Evolutionary conservation across 2,113 vertebrate genomes (phyloP).

Genomic region (Parus major): DNA sequence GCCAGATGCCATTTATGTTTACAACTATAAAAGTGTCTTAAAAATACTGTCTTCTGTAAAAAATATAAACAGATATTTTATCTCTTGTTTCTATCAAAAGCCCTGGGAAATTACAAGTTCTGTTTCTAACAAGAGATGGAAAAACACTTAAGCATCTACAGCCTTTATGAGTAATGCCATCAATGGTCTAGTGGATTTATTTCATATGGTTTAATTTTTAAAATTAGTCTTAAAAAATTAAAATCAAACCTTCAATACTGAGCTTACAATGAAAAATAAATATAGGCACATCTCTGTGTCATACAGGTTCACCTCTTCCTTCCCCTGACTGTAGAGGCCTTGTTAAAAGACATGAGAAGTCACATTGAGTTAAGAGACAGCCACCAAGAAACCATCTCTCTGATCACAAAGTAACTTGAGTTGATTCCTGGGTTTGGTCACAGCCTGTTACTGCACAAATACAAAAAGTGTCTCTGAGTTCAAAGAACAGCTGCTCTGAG

Average conservation of each 20-base stretch:
- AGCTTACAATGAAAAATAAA: conserved; percentile 54
- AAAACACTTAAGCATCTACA: background rate
- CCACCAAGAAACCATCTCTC: background rate
- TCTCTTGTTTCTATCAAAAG: conserved; percentile 30
- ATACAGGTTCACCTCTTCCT: background rate
- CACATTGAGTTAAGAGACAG: background rate
- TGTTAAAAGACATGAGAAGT: background rate
- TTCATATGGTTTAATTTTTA: conserved; percentile 28
- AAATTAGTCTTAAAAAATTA: conserved; percentile 21
- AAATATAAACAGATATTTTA: conserved; percentile 39
- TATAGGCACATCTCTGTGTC: background rate
- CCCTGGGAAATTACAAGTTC: conserved; percentile 5
- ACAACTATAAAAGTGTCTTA: conserved; percentile 36
- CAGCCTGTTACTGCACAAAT: background rate
- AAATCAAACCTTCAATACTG: background rate
- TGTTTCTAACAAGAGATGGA: background rate
- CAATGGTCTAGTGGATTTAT: background rate
- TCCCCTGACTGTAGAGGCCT: background rate
- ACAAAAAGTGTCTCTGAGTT: background rate
- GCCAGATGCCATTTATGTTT: background rate
- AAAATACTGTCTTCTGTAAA: conserved; percentile 53
- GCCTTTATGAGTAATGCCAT: background rate
- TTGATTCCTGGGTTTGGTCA: background rate
- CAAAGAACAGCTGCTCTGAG: background rate
- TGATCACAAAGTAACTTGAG: background rate